phyloP scores from a whole-genome alignment of 2,888 invertebrate genomes.

The Strigamia maritima region DNA sequence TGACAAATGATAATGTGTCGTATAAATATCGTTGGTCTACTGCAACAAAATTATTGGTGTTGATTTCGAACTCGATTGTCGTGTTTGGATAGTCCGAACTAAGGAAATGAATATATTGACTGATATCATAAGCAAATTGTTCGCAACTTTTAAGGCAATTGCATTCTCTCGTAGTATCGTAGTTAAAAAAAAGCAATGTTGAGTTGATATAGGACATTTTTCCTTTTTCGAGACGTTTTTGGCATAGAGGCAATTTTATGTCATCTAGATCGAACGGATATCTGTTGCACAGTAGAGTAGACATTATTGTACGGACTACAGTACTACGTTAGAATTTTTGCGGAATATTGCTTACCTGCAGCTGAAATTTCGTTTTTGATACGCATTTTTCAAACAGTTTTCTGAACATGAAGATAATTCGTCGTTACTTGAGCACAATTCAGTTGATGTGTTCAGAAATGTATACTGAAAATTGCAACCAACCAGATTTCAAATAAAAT shows the following conservation, averaged over 20 bases:
- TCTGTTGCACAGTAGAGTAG: not conserved
- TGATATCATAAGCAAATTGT: not conserved
- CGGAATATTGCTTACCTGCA: not conserved
- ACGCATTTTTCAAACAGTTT: not conserved
- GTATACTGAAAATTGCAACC: not conserved
- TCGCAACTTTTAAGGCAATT: not conserved
- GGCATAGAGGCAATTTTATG: not conserved
- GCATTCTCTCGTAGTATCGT: not conserved
- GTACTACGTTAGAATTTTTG: not conserved
- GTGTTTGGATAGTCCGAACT: not conserved
- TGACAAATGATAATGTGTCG: not conserved
- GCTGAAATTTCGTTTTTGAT: not conserved
- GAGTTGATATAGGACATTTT: not conserved
- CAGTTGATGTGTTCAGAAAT: not conserved
- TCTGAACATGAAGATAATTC: not conserved
- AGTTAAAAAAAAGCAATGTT: not conserved
- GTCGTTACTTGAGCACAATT: not conserved
- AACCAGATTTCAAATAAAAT: not conserved
- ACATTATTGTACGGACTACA: not conserved
- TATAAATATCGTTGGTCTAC: not conserved
- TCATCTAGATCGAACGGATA: not conserved
- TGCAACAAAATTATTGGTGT: not conserved
- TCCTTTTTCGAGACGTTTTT: not conserved
- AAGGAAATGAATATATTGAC: not conserved
- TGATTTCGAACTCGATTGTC: not conserved